Conservation (phyloP, 2,797 vertebrate genomes). For the Uromys caudimaculatus region DNA sequence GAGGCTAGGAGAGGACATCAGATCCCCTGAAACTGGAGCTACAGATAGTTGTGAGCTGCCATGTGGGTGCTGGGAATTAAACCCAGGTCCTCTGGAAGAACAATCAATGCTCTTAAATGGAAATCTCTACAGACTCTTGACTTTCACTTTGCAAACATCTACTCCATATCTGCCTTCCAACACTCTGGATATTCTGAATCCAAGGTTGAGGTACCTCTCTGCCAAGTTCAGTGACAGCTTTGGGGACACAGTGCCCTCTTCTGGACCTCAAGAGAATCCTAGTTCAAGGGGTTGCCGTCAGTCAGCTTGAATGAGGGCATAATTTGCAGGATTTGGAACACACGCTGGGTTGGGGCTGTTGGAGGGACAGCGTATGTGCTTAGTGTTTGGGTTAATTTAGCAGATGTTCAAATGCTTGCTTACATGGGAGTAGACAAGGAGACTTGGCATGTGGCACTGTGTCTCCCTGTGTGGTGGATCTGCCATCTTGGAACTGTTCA, state of each 20-base stretch:
- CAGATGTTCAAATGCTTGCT: conserved; percentile 60
- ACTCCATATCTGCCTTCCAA: neutral
- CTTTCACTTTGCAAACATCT: neutral
- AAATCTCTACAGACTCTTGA: too few species aligned
- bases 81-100: neutral
- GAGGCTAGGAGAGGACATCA: neutral
- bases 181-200: neutral
- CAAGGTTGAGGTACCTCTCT: neutral
- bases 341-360: neutral
- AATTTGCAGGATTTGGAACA: neutral
- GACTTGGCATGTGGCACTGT: fast-evolving
- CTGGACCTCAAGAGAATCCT: neutral
- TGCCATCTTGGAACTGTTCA: neutral
- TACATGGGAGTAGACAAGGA: neutral
- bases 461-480: neutral
- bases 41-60: neutral
- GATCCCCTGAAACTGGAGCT: too few species aligned
- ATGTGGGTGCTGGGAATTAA: neutral
- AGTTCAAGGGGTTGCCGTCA: fast-evolving
- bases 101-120: too few species aligned
- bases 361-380: fast-evolving
- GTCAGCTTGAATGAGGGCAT: neutral
- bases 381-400: neutral
- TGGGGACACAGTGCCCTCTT: neutral
- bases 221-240: fast-evolving